Evolutionary conservation across 2,113 vertebrate species (phyloP).

Genomic region (Corythornis vintsioides): DNA sequence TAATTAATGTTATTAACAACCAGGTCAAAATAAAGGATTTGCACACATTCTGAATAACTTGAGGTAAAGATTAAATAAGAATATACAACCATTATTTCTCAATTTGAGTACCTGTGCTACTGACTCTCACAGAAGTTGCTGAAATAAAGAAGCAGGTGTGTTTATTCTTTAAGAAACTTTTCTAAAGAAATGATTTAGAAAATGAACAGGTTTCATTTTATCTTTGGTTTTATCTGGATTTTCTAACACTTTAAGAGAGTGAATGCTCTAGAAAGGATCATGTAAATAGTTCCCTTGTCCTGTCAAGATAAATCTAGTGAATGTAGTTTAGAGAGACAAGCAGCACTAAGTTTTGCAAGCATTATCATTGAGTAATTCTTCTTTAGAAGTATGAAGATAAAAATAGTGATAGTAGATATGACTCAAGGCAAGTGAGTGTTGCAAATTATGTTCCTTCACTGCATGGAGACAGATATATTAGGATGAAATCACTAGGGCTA

Average conservation of each 20-base stretch:
- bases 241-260: background rate
- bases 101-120: background rate
- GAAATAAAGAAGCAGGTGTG: background rate
- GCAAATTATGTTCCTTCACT: constrained; percentile 1
- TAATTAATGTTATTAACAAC: background rate
- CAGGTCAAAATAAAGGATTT: background rate
- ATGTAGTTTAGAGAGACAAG: background rate
- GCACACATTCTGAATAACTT: background rate
- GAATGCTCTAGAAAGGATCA: background rate
- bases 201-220: background rate
- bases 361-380: background rate
- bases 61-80: background rate
- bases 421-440: background rate
- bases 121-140: background rate
- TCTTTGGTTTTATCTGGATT: background rate
- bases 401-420: background rate
- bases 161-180: background rate
- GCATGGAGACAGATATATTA: background rate
- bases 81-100: background rate
- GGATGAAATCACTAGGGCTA: background rate
- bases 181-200: background rate
- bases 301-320: background rate
- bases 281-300: background rate
- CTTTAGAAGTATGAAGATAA: background rate
- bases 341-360: background rate